A percentile compares a stretch with the other conserved stretches of the same genome.
phyloP scores from a whole-genome alignment of 2,888 invertebrate species.

The Agriotes lineatus region DNA sequence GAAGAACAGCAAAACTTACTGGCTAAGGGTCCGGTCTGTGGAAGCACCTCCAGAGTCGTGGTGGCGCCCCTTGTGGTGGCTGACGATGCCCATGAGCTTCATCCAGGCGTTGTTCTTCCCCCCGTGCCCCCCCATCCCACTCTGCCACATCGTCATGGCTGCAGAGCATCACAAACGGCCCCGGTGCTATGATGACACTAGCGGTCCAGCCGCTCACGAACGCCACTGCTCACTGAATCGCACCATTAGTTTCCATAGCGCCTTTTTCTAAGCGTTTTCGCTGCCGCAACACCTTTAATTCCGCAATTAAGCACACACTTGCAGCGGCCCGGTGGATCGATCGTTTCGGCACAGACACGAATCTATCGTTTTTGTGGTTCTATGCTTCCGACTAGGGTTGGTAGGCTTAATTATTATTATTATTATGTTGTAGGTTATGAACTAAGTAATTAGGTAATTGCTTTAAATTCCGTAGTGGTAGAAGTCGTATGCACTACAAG shows the following conservation, averaged over 20 bases:
- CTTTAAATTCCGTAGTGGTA: background rate
- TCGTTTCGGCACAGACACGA: too few species aligned
- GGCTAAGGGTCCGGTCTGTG: slow-evolving; percentile 76
- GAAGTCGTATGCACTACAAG: slow-evolving; percentile 2
- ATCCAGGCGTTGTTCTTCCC: slow-evolving; percentile 85
- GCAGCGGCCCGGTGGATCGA: too few species aligned
- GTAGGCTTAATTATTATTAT: too few species aligned
- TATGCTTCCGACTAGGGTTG: too few species aligned
- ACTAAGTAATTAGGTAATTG: too few species aligned
- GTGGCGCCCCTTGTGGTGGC: slow-evolving; percentile 75
- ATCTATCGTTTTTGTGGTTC: too few species aligned
- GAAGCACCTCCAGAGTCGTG: slow-evolving; percentile 73
- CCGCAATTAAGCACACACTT: background rate
- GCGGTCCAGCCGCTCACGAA: slow-evolving; percentile 33
- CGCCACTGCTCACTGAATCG: slow-evolving; percentile 32
- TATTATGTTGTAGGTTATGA: too few species aligned
- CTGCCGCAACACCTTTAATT: background rate
- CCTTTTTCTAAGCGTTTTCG: background rate
- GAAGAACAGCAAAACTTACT: slow-evolving; percentile 70
- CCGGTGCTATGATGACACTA: slow-evolving; percentile 14
- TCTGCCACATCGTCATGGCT: slow-evolving; percentile 82
- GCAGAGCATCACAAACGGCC: slow-evolving; percentile 57
- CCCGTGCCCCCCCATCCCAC: slow-evolving; percentile 81
- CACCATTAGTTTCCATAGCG: background rate
- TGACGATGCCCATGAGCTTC: slow-evolving; percentile 84